Evolutionary conservation across 53 echinoderm and acorn worm genomes (phyloP).

Genomic region (Actinopyga echinites): DNA sequence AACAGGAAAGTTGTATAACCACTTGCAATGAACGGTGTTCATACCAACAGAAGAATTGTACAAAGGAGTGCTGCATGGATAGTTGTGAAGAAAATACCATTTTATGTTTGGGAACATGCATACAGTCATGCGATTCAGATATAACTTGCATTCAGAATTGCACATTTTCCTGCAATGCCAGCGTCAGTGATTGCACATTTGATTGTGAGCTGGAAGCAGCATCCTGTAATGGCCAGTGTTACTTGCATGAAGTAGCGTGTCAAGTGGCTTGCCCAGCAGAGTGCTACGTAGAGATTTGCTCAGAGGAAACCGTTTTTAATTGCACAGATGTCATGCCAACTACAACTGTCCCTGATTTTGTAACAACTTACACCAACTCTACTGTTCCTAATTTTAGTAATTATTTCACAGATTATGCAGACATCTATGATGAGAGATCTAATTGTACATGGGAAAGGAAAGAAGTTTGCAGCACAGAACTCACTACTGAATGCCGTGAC

Average conservation of each 20-base stretch:
- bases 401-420: neutral
- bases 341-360: neutral
- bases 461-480: neutral
- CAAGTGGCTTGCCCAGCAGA: slow-evolving; percentile 21
- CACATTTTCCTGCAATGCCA: neutral
- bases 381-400: neutral
- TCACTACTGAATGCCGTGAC: neutral
- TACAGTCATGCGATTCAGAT: neutral
- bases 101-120: neutral
- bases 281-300: neutral
- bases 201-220: slow-evolving; percentile 39
- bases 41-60: neutral
- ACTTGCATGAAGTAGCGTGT: slow-evolving; percentile 36
- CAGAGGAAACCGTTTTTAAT: neutral
- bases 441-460: neutral
- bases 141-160: neutral
- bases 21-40: neutral
- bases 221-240: slow-evolving; percentile 51
- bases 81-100: neutral
- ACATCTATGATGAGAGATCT: neutral
- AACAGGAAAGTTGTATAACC: neutral
- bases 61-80: neutral
- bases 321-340: neutral
- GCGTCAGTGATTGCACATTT: slow-evolving; percentile 11
- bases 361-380: neutral